Percentiles rank a stretch among this genome's conserved stretches.
Evolutionary conservation across 2,888 invertebrate genomes (phyloP).

Genomic region (Microctonus hyperodae): DNA sequence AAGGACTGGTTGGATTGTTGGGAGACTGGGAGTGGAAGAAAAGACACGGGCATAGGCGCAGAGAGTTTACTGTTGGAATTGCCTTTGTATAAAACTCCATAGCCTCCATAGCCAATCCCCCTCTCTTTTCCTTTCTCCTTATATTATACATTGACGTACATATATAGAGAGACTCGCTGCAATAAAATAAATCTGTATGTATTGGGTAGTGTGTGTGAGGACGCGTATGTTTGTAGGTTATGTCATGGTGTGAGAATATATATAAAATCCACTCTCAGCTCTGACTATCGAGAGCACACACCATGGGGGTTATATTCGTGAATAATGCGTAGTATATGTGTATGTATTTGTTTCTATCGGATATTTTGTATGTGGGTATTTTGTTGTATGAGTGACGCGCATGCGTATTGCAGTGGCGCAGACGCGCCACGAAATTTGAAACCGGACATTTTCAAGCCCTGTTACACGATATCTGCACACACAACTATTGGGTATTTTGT

Average conservation of each 20-base stretch:
- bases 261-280: not conserved
- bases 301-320: not conserved
- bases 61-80: conserved; percentile 8
- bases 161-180: too few species aligned
- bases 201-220: not conserved
- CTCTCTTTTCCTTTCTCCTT: conserved; percentile 4
- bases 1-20: not conserved
- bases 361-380: too few species aligned
- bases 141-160: not conserved
- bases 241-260: not conserved
- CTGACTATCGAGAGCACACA: not conserved
- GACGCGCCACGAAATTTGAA: conserved; percentile 40
- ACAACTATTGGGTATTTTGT: not conserved
- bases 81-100: not conserved
- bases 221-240: too few species aligned
- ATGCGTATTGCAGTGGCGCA: conserved; percentile 31
- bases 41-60: conserved; percentile 2
- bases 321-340: not conserved
- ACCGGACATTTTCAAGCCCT: conserved; percentile 45
- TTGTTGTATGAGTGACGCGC: not conserved
- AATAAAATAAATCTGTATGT: not conserved
- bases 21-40: not conserved
- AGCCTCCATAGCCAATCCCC: not conserved
- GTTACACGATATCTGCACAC: conserved; percentile 36
- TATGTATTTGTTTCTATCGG: not conserved